These are phyloP conservation scores for Channa argus DNA, from an alignment of 2,113 vertebrate species.

Conservation along the genomic window DNA sequence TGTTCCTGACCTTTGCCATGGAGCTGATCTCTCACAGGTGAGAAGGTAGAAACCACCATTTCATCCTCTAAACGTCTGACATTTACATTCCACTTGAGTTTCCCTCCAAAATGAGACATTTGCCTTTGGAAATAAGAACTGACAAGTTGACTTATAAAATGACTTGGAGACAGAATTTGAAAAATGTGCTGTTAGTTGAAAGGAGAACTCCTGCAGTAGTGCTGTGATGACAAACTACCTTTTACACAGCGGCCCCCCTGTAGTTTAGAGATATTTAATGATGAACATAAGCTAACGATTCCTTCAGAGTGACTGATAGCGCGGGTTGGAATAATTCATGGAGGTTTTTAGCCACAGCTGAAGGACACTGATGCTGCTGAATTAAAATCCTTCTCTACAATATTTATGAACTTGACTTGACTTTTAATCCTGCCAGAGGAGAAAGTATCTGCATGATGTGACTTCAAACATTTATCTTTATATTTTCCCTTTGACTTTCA, in stretches of 20 bases:
- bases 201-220: neutral
- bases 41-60: no score
- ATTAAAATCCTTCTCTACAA: slow-evolving; percentile 38
- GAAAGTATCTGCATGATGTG: slow-evolving; percentile 4
- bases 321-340: slow-evolving; percentile 19
- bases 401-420: slow-evolving; percentile 36
- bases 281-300: slow-evolving; percentile 33
- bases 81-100: neutral
- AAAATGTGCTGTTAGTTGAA: neutral
- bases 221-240: slow-evolving; percentile 34
- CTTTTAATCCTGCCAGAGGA: slow-evolving; percentile 19
- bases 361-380: slow-evolving; percentile 48
- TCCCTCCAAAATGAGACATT: slow-evolving; percentile 3
- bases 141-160: neutral
- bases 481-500: neutral
- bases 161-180: neutral
- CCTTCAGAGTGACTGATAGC: slow-evolving; percentile 34
- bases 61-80: neutral
- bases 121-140: slow-evolving; percentile 8
- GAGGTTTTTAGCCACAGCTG: slow-evolving; percentile 26
- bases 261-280: slow-evolving; percentile 38
- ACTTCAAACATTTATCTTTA: neutral
- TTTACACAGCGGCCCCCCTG: neutral
- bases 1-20: neutral
- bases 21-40: neutral